Conservation (phyloP, 2,797 vertebrate genomes). For the Acomys russatus region DNA sequence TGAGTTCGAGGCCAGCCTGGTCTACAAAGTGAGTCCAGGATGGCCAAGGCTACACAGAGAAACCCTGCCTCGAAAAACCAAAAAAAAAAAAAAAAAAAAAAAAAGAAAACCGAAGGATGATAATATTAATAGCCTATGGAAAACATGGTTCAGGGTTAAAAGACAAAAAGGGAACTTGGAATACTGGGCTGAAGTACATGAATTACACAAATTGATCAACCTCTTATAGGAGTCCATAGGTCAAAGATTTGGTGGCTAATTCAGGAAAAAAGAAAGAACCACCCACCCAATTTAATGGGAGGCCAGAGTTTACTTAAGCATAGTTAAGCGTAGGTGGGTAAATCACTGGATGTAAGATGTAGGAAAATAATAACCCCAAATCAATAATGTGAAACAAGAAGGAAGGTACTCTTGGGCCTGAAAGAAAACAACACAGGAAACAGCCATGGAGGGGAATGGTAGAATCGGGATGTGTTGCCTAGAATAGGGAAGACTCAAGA, state of each 20-base stretch:
- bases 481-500: not conserved
- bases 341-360: not conserved
- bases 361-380: not conserved
- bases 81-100: no score
- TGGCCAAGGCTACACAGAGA: no score
- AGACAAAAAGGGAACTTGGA: not conserved
- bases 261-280: slow-evolving; percentile 2
- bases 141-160: not conserved
- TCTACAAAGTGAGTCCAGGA: no score
- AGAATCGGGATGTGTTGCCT: not conserved
- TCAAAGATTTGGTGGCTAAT: not conserved
- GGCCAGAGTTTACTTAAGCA: not conserved
- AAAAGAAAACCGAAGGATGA: slow-evolving; percentile 35
- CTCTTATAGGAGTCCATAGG: not conserved
- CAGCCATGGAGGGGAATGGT: not conserved
- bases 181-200: no score
- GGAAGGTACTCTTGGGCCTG: not conserved
- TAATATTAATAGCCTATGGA: not conserved
- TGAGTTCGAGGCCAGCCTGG: no score
- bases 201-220: not conserved
- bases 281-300: not conserved
- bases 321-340: not conserved
- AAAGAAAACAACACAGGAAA: not conserved
- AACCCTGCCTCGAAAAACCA: no score
- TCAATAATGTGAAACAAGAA: slow-evolving; percentile 12